Evolutionary conservation across 2,113 vertebrate species (phyloP), one percentile per base, ranked within the genome.

Genomic region (Loxodonta africana): DNA sequence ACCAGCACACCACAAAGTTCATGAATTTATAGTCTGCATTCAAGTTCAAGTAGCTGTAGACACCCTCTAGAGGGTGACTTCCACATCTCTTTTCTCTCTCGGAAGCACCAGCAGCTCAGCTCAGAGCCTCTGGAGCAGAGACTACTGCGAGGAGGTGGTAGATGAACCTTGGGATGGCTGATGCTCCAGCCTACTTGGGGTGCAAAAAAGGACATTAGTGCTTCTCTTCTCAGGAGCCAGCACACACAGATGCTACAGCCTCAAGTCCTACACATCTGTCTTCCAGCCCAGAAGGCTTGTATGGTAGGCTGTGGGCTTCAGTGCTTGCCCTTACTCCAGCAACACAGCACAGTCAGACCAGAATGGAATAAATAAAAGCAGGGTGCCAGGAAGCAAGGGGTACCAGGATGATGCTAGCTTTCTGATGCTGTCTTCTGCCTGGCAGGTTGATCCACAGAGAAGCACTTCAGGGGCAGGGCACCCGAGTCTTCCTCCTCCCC

Each of bases 381-480:
- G 93, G 90, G 94, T 20, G 84, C 84, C 97, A 73, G 91, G 96
- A 91, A 91, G 96, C 4, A 2, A 53, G 63, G 80, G 46, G 62
- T 3, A 14, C 60, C 9, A 0, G 21, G 25, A 86, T 0, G 82
- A 95, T 97, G 98, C 98, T 99, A 99, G 99, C 99, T 99, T 90
- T 99, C 98, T 2, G 98, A 98, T 10, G 98, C 97, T 0, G 98
- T 97, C 97, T 99, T 98, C 93, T 98, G 98, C 94, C 98, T 97
- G 85, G 99, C 85, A 76, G 99, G 99, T 97, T 99, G 99, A 93
- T 99, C 99, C 83, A 98, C 98, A 98, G 99, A 99, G 98, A 99
- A 99, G 98, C 99, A 99, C 99, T 99, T 99, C 98, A 99, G 98
- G 48, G 99, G 99, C 0, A 99, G 99, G 0, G 99, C 99, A 20